Conservation (phyloP, 2,888 invertebrate genomes). For the Himalopsyche japonica region DNA sequence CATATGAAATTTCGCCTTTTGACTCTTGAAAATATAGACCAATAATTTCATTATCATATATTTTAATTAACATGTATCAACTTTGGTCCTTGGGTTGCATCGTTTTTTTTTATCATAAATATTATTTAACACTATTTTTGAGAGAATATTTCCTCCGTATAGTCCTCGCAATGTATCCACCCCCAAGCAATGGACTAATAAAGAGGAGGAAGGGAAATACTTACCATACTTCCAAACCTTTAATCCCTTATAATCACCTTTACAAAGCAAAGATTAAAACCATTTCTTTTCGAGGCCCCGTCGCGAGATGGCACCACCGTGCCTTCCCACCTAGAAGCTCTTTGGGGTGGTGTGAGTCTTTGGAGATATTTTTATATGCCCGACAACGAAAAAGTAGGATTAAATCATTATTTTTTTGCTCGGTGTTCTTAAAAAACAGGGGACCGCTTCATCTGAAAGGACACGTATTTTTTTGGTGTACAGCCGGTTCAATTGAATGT, state of each 20-base stretch:
- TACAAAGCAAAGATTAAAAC: slow-evolving; percentile 66
- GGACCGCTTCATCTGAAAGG: slow-evolving; percentile 29
- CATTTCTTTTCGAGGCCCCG: slow-evolving; percentile 55
- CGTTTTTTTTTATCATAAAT: too few species aligned
- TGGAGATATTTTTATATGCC: slow-evolving; percentile 56
- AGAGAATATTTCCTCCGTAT: background rate
- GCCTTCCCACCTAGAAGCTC: slow-evolving; percentile 40
- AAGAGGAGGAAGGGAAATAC: slow-evolving; percentile 37
- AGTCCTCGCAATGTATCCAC: background rate
- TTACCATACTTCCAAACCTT: slow-evolving; percentile 61
- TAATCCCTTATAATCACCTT: slow-evolving; percentile 65
- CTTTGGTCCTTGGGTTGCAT: too few species aligned
- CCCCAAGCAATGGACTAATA: slow-evolving; percentile 15
- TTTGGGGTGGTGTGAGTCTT: slow-evolving; percentile 10
- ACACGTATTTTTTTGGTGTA: slow-evolving; percentile 31
- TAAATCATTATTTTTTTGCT: slow-evolving; percentile 62
- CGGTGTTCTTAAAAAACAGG: slow-evolving; percentile 14
- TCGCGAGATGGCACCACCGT: background rate
- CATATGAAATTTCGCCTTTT: too few species aligned
- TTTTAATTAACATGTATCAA: too few species aligned
- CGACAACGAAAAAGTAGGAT: slow-evolving; percentile 60
- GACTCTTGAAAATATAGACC: too few species aligned
- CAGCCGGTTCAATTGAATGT: slow-evolving; percentile 14
- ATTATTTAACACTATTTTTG: too few species aligned
- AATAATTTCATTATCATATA: too few species aligned